phyloP scores from a whole-genome alignment of 2,113 vertebrate genomes.

The Cromileptes altivelis region DNA sequence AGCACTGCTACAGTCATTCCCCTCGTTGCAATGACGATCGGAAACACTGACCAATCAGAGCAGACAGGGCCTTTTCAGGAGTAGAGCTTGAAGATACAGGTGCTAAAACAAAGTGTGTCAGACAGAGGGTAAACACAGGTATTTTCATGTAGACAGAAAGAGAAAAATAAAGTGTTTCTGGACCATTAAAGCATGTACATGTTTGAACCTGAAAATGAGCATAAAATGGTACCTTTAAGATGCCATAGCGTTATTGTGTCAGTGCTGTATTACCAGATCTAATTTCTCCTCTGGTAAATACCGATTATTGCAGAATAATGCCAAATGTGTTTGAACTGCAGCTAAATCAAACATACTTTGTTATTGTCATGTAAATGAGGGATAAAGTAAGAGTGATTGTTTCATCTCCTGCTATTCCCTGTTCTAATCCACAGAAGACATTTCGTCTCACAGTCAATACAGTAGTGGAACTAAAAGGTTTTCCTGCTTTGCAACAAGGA shows the following conservation, averaged over 20 bases:
- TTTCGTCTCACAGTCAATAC: slow-evolving; percentile 38
- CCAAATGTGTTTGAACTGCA: slow-evolving; percentile 31
- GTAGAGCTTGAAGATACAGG: too few species aligned
- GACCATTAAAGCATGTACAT: too few species aligned
- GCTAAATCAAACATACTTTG: slow-evolving; percentile 27
- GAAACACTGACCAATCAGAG: too few species aligned
- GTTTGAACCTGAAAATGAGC: too few species aligned
- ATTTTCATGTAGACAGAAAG: too few species aligned
- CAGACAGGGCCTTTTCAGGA: too few species aligned
- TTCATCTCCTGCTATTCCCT: slow-evolving; percentile 26
- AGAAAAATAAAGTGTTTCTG: too few species aligned
- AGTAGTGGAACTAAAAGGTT: slow-evolving; percentile 54
- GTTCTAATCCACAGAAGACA: slow-evolving; percentile 49
- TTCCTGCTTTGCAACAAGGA: slow-evolving; percentile 34
- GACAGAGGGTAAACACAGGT: too few species aligned
- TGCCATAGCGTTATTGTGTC: not conserved
- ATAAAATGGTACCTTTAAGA: too few species aligned
- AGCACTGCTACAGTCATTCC: too few species aligned
- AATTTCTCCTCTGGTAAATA: not conserved
- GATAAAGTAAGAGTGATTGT: slow-evolving; percentile 26
- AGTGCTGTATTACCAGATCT: not conserved
- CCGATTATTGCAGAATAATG: slow-evolving; percentile 26
- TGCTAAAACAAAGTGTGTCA: too few species aligned
- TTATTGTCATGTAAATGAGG: slow-evolving; percentile 55
- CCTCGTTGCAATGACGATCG: too few species aligned